Evolutionary conservation across 1,140 invertebrate species (phyloP), one percentile per base, ranked within the genome.

Genomic region (Branchinecta lindahli): DNA sequence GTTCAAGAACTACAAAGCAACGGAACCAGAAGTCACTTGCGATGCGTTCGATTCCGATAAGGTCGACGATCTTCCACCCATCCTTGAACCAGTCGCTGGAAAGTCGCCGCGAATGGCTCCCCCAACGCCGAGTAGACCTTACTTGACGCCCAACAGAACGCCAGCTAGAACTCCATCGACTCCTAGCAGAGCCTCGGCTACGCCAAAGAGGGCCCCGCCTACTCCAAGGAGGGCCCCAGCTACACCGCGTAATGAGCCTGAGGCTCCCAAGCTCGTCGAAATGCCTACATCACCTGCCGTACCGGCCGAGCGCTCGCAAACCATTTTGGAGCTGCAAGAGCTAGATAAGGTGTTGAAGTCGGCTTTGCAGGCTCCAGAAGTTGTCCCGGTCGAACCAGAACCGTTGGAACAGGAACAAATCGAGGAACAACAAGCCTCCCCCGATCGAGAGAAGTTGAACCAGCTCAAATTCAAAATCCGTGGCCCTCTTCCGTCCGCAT

Each of bases 401-500:
- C 44, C 70, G 9, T 33, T 33, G 33, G n/a, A 21, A 10, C 44
- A 44, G 10, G 66, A 18, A 15, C n/a, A 46, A 46, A 70, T 67
- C 18, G 68, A 45, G 66, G 70, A 68, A 45, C 8, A 68, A 44
- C 8, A 45, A 20, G 33, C 44, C 68, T 21, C 65, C 68, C 33
- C 46, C 61, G 44, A 66, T 69, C 10, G 71, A 72, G 65, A 71
- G 61, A 86, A 88, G 0, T 80, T 89, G 18, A 92, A 91, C 79
- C 90, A 91, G 75, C 77, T 93, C 0, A 93, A 93, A 77, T 86
- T 94, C 0, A 94, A 94, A 78, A 93, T 93, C 72, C 93, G 93
- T 78, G 91, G 90, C 10, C 90, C 91, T 0, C 89, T 92, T 75
- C 78, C 87, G 7, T 61, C 67, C 44, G 8, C 46, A 21, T 69